Conservation (phyloP, 2,797 vertebrate species). For the Chiloscyllium punctatum region DNA sequence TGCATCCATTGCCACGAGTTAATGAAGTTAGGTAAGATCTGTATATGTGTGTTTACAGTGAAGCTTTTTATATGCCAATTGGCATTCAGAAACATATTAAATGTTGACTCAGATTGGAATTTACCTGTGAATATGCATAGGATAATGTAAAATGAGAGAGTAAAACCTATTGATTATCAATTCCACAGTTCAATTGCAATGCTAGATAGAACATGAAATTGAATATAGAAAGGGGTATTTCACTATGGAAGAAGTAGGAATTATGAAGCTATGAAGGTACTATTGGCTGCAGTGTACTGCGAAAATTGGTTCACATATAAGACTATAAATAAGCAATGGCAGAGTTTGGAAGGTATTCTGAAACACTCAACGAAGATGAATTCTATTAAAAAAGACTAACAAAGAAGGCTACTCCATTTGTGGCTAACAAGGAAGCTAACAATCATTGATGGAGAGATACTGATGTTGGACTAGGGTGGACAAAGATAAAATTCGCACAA, state of each 20-base stretch:
- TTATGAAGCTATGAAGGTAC: background rate
- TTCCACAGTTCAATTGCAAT: background rate
- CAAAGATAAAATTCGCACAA: too few relatives aligned
- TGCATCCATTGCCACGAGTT: conserved; percentile 91
- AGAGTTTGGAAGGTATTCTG: background rate
- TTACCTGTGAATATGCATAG: background rate
- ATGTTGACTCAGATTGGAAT: background rate
- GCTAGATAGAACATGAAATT: background rate
- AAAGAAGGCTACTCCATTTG: background rate
- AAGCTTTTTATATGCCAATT: background rate
- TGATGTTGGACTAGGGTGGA: too few relatives aligned
- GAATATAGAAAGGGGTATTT: background rate
- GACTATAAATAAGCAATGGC: background rate
- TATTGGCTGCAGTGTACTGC: background rate
- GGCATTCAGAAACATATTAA: background rate
- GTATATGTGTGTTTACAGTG: background rate
- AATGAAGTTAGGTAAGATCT: conserved; percentile 83
- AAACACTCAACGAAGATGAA: background rate
- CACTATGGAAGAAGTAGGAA: background rate
- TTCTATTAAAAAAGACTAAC: background rate
- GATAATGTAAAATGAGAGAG: background rate
- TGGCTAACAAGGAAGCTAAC: background rate
- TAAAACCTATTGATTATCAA: background rate
- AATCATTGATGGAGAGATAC: too few relatives aligned
- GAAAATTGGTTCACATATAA: background rate